phyloP scores from a whole-genome alignment of 1,140 invertebrate species.

The Eurosta solidaginis region DNA sequence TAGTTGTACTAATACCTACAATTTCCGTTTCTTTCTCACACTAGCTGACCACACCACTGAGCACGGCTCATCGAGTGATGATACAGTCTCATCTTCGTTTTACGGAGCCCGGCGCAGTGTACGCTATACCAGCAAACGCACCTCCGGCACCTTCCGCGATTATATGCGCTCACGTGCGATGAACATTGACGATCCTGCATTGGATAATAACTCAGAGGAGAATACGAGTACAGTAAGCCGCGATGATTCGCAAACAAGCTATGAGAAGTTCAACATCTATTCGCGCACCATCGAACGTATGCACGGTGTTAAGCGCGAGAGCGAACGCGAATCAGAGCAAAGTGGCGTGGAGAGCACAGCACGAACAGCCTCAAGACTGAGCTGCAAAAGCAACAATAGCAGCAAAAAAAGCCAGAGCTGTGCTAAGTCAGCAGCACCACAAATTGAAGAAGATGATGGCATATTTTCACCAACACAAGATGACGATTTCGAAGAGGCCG shows the following conservation, averaged over 20 bases:
- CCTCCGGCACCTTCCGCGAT: constrained; percentile 52
- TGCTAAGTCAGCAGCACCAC: constrained; percentile 15
- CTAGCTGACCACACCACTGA: constrained; percentile 39
- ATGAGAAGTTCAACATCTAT: constrained; percentile 47
- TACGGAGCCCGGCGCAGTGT: constrained; percentile 54
- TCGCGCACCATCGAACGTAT: constrained; percentile 45
- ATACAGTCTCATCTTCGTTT: constrained; percentile 56
- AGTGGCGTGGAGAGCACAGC: constrained; percentile 30
- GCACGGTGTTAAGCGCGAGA: constrained; percentile 41
- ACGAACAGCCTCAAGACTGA: constrained; percentile 29
- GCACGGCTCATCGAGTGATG: constrained; percentile 52
- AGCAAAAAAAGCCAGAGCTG: constrained; percentile 29
- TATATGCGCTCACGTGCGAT: constrained; percentile 53
- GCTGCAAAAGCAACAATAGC: constrained; percentile 33
- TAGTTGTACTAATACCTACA: not conserved
- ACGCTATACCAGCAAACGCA: constrained; percentile 56
- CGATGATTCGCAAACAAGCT: constrained; percentile 51
- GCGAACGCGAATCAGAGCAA: constrained; percentile 40
- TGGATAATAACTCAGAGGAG: constrained; percentile 50
- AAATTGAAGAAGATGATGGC: constrained; percentile 44
- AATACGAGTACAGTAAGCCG: constrained; percentile 51
- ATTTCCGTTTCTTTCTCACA: not conserved
- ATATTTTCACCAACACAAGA: constrained; percentile 49
- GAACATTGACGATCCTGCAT: constrained; percentile 47
- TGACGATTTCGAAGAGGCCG: constrained; percentile 43